These are phyloP conservation scores for Xestoiulus laeticollis DNA, from an alignment of 2,888 invertebrate species.

Conservation along the genomic window DNA sequence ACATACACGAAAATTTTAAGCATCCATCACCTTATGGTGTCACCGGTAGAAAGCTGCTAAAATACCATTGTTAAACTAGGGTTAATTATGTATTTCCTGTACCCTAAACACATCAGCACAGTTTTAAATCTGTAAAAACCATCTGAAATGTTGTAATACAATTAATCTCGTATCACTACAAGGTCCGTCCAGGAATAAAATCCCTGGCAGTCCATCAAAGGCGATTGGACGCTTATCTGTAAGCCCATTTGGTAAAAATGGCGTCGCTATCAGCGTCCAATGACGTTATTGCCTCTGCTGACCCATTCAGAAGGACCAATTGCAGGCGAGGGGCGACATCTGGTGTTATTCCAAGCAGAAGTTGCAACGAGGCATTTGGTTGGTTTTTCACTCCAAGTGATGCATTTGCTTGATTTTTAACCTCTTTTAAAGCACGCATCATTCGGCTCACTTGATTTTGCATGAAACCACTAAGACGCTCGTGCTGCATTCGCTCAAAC, in stretches of 20 bases:
- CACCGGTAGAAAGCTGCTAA: no score
- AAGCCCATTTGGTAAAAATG: not conserved
- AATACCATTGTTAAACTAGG: no score
- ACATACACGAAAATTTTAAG: not conserved
- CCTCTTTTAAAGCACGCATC: not conserved
- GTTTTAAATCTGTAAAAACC: not conserved
- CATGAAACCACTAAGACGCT: conserved; percentile 33
- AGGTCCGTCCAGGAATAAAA: not conserved
- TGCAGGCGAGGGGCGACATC: not conserved
- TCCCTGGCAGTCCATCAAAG: not conserved
- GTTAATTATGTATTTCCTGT: no score
- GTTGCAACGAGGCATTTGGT: not conserved
- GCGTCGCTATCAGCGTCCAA: not conserved
- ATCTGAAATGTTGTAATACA: not conserved
- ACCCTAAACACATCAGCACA: not conserved
- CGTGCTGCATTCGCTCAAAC: not conserved
- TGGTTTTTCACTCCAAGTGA: not conserved
- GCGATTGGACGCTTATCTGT: not conserved
- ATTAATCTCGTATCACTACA: not conserved
- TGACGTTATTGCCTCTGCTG: not conserved
- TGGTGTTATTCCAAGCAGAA: not conserved
- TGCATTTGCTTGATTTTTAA: conserved; percentile 20
- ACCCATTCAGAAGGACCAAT: not conserved
- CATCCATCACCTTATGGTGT: not conserved
- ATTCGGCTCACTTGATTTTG: not conserved